Percentiles rank a stretch among this genome's conserved stretches.
phyloP scores from a whole-genome alignment of 2,888 invertebrate species.

The Lithophane leautieri region DNA sequence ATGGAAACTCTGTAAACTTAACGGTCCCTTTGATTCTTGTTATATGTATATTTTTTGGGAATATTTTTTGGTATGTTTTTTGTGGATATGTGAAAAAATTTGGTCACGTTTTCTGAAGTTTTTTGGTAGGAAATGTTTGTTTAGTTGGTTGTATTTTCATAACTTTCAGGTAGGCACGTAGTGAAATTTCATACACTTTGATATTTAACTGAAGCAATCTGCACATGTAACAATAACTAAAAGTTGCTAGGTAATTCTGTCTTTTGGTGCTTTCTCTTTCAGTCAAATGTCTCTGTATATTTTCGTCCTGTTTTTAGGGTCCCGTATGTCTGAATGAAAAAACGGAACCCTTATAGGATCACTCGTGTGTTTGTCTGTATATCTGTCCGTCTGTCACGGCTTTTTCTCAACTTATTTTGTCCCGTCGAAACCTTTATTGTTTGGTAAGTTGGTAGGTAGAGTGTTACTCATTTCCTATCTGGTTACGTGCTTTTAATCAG shows the following conservation, averaged over 20 bases:
- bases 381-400: no score
- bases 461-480: not conserved
- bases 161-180: constrained; percentile 3
- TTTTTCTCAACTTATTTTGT: not conserved
- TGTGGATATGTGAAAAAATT: not conserved
- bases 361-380: no score
- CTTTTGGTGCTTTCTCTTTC: not conserved
- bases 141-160: constrained; percentile 25
- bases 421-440: not conserved
- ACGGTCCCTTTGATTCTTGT: constrained; percentile 64
- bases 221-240: not conserved
- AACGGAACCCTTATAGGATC: no score
- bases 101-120: constrained; percentile 21
- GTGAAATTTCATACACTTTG: not conserved
- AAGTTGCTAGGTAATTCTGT: no score
- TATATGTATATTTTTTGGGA: constrained; percentile 39
- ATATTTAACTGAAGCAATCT: no score
- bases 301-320: no score
- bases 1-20: constrained; percentile 63
- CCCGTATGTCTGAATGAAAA: no score
- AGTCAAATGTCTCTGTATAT: not conserved
- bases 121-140: constrained; percentile 16
- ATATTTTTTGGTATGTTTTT: constrained; percentile 25
- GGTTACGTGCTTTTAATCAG: not conserved
- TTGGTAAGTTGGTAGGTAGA: not conserved